Conservation (phyloP, 2,113 vertebrate genomes). For the Colinus virginianus region DNA sequence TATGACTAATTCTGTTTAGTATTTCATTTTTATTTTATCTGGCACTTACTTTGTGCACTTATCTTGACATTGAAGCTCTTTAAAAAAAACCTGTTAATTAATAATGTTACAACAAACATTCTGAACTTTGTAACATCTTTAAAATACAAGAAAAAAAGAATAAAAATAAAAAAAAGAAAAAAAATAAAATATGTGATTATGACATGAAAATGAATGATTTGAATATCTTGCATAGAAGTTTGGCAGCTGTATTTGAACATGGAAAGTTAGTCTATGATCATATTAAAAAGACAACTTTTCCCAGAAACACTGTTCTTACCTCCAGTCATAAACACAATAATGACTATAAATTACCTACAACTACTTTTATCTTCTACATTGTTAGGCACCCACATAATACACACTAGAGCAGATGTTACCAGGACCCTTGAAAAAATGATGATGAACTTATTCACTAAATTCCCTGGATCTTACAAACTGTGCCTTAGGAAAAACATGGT, state of each 20-base stretch:
- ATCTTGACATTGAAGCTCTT: constrained; percentile 11
- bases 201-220: background rate
- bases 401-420: background rate
- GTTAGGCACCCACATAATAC: background rate
- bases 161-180: background rate
- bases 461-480: background rate
- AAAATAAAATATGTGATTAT: background rate
- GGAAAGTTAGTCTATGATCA: background rate
- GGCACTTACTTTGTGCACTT: constrained; percentile 30
- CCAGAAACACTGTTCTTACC: background rate
- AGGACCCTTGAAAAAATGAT: background rate
- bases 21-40: constrained; percentile 60
- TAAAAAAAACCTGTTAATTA: constrained; percentile 12
- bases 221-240: background rate
- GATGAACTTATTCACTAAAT: background rate
- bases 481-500: background rate
- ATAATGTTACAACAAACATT: constrained; percentile 19
- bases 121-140: background rate
- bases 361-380: background rate
- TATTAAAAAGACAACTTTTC: background rate
- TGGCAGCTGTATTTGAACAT: background rate
- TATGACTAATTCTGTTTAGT: constrained; percentile 39
- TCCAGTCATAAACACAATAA: background rate
- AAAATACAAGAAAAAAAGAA: background rate
- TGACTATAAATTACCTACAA: background rate